Percentiles rank a stretch among this genome's conserved stretches.
phyloP scores from a whole-genome alignment of 2,888 invertebrate genomes.

The Opisthograptis luteolata region DNA sequence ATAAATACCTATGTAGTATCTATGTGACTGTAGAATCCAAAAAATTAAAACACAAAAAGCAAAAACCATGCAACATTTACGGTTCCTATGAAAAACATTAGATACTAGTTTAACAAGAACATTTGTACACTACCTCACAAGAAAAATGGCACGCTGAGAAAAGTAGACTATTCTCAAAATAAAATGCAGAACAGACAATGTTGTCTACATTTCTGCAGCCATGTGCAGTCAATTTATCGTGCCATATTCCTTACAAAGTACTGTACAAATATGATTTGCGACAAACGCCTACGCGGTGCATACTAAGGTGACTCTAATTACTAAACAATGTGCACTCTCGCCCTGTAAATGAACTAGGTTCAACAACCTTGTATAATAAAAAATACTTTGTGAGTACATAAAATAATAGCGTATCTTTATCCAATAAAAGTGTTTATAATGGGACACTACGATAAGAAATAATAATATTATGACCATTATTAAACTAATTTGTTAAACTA shows the following conservation, averaged over 20 bases:
- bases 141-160: slow-evolving; percentile 4
- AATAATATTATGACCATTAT: too few species aligned
- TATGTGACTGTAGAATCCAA: background rate
- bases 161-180: background rate
- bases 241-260: slow-evolving; percentile 21
- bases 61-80: slow-evolving; percentile 21
- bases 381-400: background rate
- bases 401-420: background rate
- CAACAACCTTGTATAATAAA: slow-evolving; percentile 16
- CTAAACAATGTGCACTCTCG: slow-evolving; percentile 31
- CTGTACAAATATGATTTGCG: slow-evolving; percentile 24
- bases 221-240: background rate
- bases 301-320: slow-evolving; percentile 32
- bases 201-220: background rate
- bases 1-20: background rate
- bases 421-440: too few species aligned
- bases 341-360: slow-evolving; percentile 37
- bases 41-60: slow-evolving; percentile 5
- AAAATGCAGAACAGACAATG: background rate
- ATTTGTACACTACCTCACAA: slow-evolving; percentile 2
- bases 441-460: background rate
- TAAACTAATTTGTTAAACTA: too few species aligned
- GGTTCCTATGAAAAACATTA: slow-evolving; percentile 3
- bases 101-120: background rate
- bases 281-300: slow-evolving; percentile 24